Percentiles rank a stretch among this genome's conserved stretches.
Evolutionary conservation across 2,113 vertebrate species (phyloP).

Genomic region (Phalacrocorax aristotelis): DNA sequence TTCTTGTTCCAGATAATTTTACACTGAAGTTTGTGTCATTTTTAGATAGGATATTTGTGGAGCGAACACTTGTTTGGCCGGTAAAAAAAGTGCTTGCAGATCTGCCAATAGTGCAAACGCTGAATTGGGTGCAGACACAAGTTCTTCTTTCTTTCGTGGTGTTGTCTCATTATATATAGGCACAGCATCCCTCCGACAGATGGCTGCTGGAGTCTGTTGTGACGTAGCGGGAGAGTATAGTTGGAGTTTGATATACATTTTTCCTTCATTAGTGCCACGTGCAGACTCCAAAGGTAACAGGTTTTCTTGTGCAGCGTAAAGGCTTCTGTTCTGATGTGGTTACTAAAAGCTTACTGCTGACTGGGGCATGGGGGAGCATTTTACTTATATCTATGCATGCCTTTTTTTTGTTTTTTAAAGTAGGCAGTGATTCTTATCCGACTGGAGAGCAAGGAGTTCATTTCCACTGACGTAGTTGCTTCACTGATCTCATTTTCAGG

Average conservation of each 20-base stretch:
- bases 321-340: neutral
- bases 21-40: slow-evolving; percentile 19
- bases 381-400: neutral
- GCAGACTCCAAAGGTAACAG: neutral
- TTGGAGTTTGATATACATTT: slow-evolving; percentile 17
- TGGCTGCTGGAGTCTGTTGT: neutral
- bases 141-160: neutral
- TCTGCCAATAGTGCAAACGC: neutral
- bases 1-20: slow-evolving; percentile 36
- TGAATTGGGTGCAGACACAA: slow-evolving; percentile 29
- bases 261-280: neutral
- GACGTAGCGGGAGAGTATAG: neutral
- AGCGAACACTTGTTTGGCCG: neutral
- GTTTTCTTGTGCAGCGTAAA: neutral
- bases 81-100: slow-evolving; percentile 18
- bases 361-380: neutral
- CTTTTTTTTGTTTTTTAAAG: neutral
- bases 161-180: slow-evolving; percentile 18
- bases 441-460: neutral
- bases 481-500: slow-evolving; percentile 48
- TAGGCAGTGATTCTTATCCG: neutral
- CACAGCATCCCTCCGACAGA: slow-evolving; percentile 27
- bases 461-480: slow-evolving; percentile 29
- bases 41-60: slow-evolving; percentile 20
- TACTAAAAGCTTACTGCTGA: neutral